These are phyloP conservation scores for Martes martes DNA, from an alignment of 2,113 vertebrate species.

Conservation along the genomic window DNA sequence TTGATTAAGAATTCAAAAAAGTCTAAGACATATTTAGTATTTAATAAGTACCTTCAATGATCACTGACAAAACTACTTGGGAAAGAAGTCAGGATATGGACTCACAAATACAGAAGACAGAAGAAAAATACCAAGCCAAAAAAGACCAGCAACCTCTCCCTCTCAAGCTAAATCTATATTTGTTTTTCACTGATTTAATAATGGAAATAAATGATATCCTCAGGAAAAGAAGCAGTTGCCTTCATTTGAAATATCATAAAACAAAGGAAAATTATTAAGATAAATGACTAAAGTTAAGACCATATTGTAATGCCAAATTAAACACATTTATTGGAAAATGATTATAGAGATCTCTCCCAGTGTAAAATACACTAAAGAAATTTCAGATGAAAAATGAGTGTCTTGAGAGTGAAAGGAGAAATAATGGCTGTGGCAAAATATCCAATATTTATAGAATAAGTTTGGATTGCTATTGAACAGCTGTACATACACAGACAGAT, in stretches of 20 bases:
- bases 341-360: not conserved
- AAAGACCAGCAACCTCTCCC: not conserved
- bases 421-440: not conserved
- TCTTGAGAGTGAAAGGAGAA: slow-evolving; percentile 25
- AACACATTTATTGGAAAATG: slow-evolving; percentile 41
- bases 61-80: not conserved
- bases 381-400: slow-evolving; percentile 3
- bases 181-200: slow-evolving; percentile 24
- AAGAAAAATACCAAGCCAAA: not conserved
- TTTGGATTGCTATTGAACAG: slow-evolving; percentile 21
- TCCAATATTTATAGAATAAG: slow-evolving; percentile 23
- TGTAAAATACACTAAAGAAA: not conserved
- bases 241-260: not conserved
- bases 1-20: not conserved
- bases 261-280: not conserved
- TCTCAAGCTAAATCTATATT: not conserved
- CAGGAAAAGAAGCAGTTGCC: not conserved
- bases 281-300: not conserved
- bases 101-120: not conserved
- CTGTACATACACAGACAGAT: not conserved
- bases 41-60: not conserved
- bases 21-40: not conserved
- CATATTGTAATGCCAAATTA: not conserved
- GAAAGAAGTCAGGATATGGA: not conserved
- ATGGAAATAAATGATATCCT: not conserved